Evolutionary conservation across 2,888 invertebrate genomes (phyloP), one percentile per base, ranked within the genome.

Genomic region (Cremastobaeus sp.): DNA sequence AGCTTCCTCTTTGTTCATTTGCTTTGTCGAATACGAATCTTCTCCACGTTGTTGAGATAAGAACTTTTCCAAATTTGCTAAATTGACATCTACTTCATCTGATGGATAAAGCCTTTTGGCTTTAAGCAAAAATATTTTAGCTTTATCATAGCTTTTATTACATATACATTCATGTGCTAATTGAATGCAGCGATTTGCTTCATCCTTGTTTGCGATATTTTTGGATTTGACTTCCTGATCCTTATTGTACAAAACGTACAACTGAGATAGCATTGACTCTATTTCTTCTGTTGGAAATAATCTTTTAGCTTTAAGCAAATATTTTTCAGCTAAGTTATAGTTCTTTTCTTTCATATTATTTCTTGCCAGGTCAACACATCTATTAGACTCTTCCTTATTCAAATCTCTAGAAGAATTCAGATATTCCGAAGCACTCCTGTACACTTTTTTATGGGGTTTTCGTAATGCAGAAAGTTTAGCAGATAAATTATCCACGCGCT

Each of bases 301-400:
- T 62, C 50, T 92, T 85, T 97, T 94, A 1, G 97, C 96, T 90
- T 98, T 98, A 17, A 92, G 88, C 62, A 96, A 87, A 88, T 96
- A 97, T 88, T 95, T 94, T 81, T 95, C 92, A 1, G 98, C 97
- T 86, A 95, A 96, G 57, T 95, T 95, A 69, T 91, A 88, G 83
- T 95, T 93, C 8, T 95, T 95, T 60, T 92, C 91, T 2, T 90
- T 88, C 71, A 97, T 90, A 76, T 91, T 93, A 83, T 90, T 91
- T 83, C 94, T 92, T 2, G 96, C 97, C 50, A 97, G 91, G 81
- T 93, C 93, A 79, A 97, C 93, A 86, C 98, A 98, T 78, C 93
- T 92, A 82, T 94, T 93, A 30, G 97, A 96, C 86, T 98, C 98
- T 88, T 97, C 97, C 87, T 93, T 94, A 88, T 96, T 96, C 3